phyloP scores from a whole-genome alignment of 2,113 vertebrate genomes.

The Anas platyrhynchos region DNA sequence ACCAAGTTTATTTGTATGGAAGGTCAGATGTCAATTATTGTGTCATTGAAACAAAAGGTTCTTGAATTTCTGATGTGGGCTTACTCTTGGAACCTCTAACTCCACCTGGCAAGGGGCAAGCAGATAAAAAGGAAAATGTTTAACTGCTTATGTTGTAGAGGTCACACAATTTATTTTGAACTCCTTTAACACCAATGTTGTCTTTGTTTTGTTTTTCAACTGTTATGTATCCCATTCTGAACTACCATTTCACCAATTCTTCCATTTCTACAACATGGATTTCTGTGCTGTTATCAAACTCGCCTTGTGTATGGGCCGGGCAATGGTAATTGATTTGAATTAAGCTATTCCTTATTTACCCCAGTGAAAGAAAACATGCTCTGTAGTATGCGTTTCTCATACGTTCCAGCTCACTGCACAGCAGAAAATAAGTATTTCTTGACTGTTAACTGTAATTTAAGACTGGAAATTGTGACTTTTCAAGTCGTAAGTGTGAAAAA shows the following conservation, averaged over 20 bases:
- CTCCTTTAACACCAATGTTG: not conserved
- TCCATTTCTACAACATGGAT: not conserved
- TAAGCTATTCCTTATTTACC: not conserved
- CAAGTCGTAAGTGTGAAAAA: conserved; percentile 54
- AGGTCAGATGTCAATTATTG: not conserved
- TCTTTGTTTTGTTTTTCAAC: not conserved
- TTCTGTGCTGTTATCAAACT: not conserved
- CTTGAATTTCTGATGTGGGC: not conserved
- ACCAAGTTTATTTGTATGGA: not conserved
- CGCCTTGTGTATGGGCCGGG: not conserved
- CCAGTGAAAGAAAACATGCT: not conserved
- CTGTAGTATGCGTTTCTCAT: not conserved
- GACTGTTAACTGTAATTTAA: conserved; percentile 53
- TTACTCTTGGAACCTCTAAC: not conserved
- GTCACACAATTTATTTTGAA: not conserved
- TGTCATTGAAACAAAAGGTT: not conserved
- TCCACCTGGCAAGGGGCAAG: not conserved
- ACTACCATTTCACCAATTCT: not conserved
- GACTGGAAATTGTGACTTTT: conserved; percentile 54
- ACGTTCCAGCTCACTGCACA: conserved; percentile 1
- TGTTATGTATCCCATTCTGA: not conserved
- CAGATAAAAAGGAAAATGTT: not conserved
- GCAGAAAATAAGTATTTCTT: conserved; percentile 49
- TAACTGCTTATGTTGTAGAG: not conserved
- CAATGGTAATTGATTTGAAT: not conserved